Percentiles rank a stretch among this genome's conserved stretches.
These are phyloP conservation scores for Lordiphosa mommai DNA, from an alignment of 1,140 invertebrate genomes.

Conservation along the genomic window DNA sequence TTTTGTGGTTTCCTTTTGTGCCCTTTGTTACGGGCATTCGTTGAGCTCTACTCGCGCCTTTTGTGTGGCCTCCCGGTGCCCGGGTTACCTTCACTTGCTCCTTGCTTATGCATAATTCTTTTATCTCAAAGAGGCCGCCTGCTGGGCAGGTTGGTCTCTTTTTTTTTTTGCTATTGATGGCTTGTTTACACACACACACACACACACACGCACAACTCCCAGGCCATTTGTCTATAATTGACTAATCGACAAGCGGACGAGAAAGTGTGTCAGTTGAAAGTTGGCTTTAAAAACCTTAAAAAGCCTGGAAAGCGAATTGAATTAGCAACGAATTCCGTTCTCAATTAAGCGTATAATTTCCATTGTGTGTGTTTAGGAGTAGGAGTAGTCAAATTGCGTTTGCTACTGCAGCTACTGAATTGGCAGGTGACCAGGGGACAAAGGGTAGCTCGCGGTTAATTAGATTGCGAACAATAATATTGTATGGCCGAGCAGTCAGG, in stretches of 20 bases:
- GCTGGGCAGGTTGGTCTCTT: not conserved
- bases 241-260: constrained; percentile 58
- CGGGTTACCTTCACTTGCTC: not conserved
- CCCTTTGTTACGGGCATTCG: constrained; percentile 21
- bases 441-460: constrained; percentile 44
- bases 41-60: constrained; percentile 24
- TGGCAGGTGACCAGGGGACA: constrained; percentile 16
- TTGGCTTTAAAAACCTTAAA: not conserved
- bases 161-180: constrained; percentile 57
- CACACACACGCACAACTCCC: constrained; percentile 41
- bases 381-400: constrained; percentile 11
- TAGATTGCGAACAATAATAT: constrained; percentile 72
- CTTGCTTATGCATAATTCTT: constrained; percentile 71
- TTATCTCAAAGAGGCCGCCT: constrained; percentile 51
- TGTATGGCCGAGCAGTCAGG: constrained; percentile 34
- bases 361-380: constrained; percentile 10
- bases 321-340: constrained; percentile 63
- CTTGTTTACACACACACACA: constrained; percentile 54
- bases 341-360: constrained; percentile 62
- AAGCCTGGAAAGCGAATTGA: constrained; percentile 42
- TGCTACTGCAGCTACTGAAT: constrained; percentile 32
- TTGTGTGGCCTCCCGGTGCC: constrained; percentile 15
- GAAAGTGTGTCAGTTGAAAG: not conserved
- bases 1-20: constrained; percentile 57
- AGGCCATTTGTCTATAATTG: constrained; percentile 73